Percentiles rank a stretch among this genome's conserved stretches.
Evolutionary conservation across 2,888 invertebrate species (phyloP).

Genomic region (Rhamphomyia laevipes): DNA sequence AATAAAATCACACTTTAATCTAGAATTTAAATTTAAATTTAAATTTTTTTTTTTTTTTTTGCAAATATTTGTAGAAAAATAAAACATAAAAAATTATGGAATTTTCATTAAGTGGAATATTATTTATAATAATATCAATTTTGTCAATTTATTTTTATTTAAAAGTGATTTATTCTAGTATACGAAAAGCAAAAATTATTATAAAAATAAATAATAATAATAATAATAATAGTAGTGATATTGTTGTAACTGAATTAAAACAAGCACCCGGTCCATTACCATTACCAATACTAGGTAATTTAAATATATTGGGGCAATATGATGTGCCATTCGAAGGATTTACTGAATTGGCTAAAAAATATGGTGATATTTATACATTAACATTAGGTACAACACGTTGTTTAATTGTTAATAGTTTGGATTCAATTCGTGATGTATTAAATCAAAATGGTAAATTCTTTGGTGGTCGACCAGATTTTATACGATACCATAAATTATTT

Average conservation of each 20-base stretch:
- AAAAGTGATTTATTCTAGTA: conserved; percentile 20
- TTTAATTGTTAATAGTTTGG: conserved; percentile 61
- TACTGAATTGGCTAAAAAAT: conserved; percentile 51
- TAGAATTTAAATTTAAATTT: too few relatives aligned
- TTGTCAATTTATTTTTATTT: conserved; percentile 14
- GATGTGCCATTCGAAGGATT: conserved; percentile 62
- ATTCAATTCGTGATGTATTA: conserved; percentile 59
- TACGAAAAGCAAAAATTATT: conserved; percentile 21
- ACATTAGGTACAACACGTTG: conserved; percentile 56
- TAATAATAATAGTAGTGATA: background rate
- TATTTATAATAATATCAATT: conserved; percentile 3
- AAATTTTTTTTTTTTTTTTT: background rate
- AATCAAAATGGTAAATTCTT: conserved; percentile 71
- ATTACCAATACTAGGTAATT: conserved; percentile 57
- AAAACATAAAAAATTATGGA: conserved; percentile 6
- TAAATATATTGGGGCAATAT: conserved; percentile 51
- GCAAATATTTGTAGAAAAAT: background rate
- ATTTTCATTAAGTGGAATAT: conserved; percentile 3
- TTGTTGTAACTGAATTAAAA: conserved; percentile 13
- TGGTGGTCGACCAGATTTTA: conserved; percentile 70
- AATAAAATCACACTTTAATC: too few relatives aligned
- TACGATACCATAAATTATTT: conserved; percentile 69
- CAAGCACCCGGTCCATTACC: conserved; percentile 54
- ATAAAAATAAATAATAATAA: background rate
- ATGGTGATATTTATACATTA: conserved; percentile 62